phyloP scores from a whole-genome alignment of 2,797 vertebrate species.

The Orientallactaga sibirica region DNA sequence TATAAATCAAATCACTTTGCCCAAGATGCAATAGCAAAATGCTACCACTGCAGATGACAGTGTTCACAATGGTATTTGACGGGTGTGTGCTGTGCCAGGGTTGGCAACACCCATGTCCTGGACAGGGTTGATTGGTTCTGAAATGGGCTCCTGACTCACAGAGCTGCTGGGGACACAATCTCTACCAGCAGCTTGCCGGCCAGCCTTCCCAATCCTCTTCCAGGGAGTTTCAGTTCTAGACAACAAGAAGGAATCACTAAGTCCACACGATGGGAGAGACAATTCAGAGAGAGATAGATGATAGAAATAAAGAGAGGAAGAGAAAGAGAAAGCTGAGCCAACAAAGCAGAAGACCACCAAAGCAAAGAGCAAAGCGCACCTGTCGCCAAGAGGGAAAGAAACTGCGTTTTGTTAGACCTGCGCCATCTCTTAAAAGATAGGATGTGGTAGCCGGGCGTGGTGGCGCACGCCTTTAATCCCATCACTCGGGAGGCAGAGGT shows the following conservation, averaged over 20 bases:
- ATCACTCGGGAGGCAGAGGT: too few species aligned
- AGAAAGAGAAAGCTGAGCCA: background rate
- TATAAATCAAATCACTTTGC: background rate
- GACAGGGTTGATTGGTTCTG: background rate
- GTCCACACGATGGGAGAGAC: background rate
- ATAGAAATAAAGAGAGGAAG: background rate
- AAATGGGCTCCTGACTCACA: background rate
- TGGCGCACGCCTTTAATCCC: too few species aligned
- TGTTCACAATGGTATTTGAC: background rate
- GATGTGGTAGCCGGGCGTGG: too few species aligned
- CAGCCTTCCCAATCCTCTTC: background rate
- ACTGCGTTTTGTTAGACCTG: background rate
- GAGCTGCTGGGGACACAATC: background rate
- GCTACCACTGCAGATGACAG: background rate
- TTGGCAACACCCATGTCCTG: background rate
- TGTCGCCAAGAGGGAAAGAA: background rate
- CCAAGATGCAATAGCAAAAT: constrained; percentile 9
- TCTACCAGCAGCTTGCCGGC: background rate
- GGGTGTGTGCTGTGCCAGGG: background rate
- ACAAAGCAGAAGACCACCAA: background rate
- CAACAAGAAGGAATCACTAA: background rate
- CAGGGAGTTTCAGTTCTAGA: background rate
- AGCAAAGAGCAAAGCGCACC: background rate
- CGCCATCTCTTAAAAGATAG: background rate
- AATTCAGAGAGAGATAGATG: background rate